These are phyloP conservation scores for Agonopterix subpropinquella DNA, from an alignment of 2,888 invertebrate species.

Conservation along the genomic window DNA sequence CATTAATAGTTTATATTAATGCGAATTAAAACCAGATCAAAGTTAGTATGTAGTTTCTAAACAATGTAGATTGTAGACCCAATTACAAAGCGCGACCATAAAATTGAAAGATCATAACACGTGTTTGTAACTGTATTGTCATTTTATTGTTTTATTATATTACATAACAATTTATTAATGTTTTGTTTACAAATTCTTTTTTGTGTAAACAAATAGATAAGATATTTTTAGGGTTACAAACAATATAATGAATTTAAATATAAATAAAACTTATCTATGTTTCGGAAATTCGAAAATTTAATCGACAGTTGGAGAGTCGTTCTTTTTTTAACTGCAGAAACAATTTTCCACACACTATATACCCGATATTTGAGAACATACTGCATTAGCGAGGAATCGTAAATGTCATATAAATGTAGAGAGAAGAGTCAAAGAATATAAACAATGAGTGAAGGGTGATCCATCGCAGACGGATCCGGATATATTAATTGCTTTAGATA, in stretches of 20 bases:
- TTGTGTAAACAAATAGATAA: not conserved
- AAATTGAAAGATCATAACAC: too few relatives aligned
- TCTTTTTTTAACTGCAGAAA: not conserved
- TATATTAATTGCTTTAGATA: conserved; percentile 45
- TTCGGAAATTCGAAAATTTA: too few relatives aligned
- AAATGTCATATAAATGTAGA: conserved; percentile 13
- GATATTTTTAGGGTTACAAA: too few relatives aligned
- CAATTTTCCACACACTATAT: not conserved
- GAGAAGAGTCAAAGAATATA: conserved; percentile 13
- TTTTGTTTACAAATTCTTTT: conserved; percentile 3
- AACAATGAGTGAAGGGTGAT: conserved; percentile 1
- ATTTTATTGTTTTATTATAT: not conserved
- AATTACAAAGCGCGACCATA: too few relatives aligned
- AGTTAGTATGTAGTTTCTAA: too few relatives aligned
- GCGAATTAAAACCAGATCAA: too few relatives aligned
- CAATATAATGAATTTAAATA: too few relatives aligned
- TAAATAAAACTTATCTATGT: too few relatives aligned
- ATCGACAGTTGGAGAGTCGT: not conserved
- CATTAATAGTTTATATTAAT: too few relatives aligned
- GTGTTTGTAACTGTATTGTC: too few relatives aligned
- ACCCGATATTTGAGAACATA: too few relatives aligned
- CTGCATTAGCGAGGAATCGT: not conserved
- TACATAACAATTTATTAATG: not conserved
- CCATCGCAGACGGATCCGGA: conserved; percentile 30
- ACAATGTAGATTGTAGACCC: too few relatives aligned